A percentile compares a stretch with the other conserved stretches of the same genome.
Conservation (phyloP, 2,113 vertebrate species). For the Phylloscopus trochilus region DNA sequence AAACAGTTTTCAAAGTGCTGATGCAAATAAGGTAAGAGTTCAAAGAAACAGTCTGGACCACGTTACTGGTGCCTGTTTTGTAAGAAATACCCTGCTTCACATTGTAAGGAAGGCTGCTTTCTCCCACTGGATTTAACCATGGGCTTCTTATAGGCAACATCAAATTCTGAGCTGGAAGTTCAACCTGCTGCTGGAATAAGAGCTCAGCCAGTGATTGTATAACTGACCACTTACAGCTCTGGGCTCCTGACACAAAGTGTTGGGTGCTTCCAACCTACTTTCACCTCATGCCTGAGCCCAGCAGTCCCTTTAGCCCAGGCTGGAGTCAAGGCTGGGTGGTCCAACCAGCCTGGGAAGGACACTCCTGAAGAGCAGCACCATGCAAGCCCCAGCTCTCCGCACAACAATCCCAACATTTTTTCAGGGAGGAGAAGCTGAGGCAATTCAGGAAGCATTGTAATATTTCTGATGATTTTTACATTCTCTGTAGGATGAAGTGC, state of each 20-base stretch:
- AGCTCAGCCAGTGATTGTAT: neutral
- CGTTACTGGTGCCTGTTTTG: neutral
- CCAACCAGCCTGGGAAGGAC: rapidly evolving
- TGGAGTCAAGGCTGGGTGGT: rapidly evolving
- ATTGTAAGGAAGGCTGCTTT: neutral
- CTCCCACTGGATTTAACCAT: neutral
- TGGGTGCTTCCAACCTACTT: rapidly evolving
- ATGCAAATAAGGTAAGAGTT: neutral
- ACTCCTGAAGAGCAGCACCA: rapidly evolving
- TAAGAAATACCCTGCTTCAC: neutral
- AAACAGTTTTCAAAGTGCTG: neutral
- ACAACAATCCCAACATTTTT: neutral
- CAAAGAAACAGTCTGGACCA: neutral
- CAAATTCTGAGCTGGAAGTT: neutral
- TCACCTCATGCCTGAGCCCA: rapidly evolving
- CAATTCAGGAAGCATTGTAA: neutral
- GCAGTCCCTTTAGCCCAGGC: rapidly evolving
- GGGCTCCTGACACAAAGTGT: neutral
- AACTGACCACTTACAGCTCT: neutral
- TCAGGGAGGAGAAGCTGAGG: neutral
- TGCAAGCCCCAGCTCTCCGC: rapidly evolving
- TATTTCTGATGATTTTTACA: neutral
- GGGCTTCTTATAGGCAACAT: neutral
- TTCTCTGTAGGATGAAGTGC: neutral
- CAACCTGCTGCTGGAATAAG: neutral